These are phyloP conservation scores for Nautilus pompilius DNA, from an alignment of 1,140 invertebrate genomes.

Conservation along the genomic window DNA sequence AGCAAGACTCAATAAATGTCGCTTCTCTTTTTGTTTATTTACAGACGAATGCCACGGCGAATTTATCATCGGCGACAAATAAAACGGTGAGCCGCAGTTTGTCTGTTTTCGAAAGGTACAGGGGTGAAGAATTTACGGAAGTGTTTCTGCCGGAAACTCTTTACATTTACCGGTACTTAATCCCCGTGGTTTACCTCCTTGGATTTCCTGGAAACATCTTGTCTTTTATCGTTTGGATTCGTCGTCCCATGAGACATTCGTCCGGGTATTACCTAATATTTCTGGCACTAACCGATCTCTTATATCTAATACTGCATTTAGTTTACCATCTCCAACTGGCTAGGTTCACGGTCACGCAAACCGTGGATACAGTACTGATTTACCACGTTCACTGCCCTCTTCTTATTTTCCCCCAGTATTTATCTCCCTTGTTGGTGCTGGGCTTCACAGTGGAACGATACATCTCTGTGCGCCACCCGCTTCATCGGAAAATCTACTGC, in stretches of 20 bases:
- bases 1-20: no score
- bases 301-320: slow-evolving; percentile 36
- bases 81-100: no score
- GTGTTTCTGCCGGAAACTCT: no score
- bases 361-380: slow-evolving; percentile 33
- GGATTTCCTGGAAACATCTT: slow-evolving; percentile 45
- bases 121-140: no score
- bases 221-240: slow-evolving; percentile 42
- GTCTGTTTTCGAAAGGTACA: no score
- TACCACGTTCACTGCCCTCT: slow-evolving; percentile 45
- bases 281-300: slow-evolving; percentile 36
- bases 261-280: slow-evolving; percentile 46
- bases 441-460: slow-evolving; percentile 93
- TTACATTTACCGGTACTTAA: no score
- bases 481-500: slow-evolving; percentile 74
- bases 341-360: slow-evolving; percentile 33
- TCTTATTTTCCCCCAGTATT: slow-evolving; percentile 46
- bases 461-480: slow-evolving; percentile 91
- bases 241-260: slow-evolving; percentile 37
- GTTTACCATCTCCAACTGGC: slow-evolving; percentile 42
- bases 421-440: slow-evolving; percentile 51
- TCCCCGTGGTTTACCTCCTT: slow-evolving; percentile 32
- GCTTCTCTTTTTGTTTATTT: no score
- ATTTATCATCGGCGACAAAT: no score
- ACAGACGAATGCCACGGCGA: no score